Evolutionary conservation across 1,140 invertebrate species (phyloP), one percentile per base, ranked within the genome.

Genomic region (Araneus ventricosus): DNA sequence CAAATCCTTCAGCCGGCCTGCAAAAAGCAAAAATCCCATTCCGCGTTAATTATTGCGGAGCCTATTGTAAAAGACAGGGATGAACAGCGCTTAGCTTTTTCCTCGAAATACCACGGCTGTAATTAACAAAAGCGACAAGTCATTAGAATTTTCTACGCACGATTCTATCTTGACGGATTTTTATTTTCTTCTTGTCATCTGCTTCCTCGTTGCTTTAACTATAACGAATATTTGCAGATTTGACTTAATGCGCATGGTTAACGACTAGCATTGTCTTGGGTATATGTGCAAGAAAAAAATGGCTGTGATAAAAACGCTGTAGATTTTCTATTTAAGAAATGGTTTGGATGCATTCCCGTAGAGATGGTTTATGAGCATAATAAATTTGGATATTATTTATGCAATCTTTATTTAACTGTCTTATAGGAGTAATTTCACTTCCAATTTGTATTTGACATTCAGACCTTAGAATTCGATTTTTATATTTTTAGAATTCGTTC

Each of bases 71-170:
- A 59, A n/a, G n/a, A 30, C 7, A 41, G 34, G 70, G 67, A 90
- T 75, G 30, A 59, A 90, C 63, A 52, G 22, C 57, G 45, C 88
- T 90, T 90, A 90, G 79, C 41, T 75, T 90, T 90, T 90, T 79
- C 39, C 41, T 37, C n/a, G 2, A 24, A 75, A 79, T 67, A 79
- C 24, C 57, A 10, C 34, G 7, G 14, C 24, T 6, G 67, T 90
- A 90, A 90, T 90, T 90, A 90, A 90, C 88, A 90, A 90, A 75
- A 79, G 88, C 88, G 88, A 90, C 88, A 90, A 45, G 45, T 59
- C 70, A 90, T 90, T 90, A 90, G 41, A 34, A 41, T 75, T 30
- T 79, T 80, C 30, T 37, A 41, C 59, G 86, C 24, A 41, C 7
- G 57, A 63, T 30, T 30, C 30, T 75, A 75, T 75, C 34, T 14